phyloP scores from a whole-genome alignment of 2,797 vertebrate species.

The Buceros bicornis region DNA sequence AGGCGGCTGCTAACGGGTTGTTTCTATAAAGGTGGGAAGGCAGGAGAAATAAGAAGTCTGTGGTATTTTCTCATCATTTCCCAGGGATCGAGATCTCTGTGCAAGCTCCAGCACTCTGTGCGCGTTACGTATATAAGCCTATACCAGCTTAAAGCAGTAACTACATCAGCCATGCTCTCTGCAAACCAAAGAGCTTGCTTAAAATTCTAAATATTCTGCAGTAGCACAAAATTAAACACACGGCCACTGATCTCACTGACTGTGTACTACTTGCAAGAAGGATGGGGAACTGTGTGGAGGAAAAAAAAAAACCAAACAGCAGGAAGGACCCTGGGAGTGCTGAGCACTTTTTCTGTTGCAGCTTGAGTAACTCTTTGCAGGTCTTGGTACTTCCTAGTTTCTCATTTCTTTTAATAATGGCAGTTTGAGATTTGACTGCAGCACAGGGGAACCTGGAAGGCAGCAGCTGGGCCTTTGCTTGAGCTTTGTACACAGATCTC shows the following conservation, averaged over 20 bases:
- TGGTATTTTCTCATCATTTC: background rate
- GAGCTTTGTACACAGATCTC: background rate
- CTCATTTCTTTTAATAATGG: background rate
- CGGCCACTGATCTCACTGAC: background rate
- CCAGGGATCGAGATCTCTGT: background rate
- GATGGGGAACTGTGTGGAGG: background rate
- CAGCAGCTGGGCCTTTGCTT: background rate
- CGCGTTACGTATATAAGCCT: background rate
- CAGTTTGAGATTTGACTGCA: background rate
- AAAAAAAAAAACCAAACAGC: background rate
- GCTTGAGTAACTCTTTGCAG: background rate
- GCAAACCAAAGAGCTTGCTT: background rate
- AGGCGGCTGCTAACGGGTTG: background rate
- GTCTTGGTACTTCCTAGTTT: background rate
- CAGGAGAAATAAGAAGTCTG: background rate
- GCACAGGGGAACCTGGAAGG: background rate
- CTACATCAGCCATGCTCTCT: background rate
- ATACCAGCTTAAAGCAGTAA: background rate
- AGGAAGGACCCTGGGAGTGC: background rate
- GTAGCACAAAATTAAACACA: background rate
- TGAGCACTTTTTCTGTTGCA: background rate
- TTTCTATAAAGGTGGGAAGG: background rate
- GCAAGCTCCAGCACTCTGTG: background rate
- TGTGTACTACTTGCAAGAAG: background rate
- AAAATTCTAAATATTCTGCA: background rate